A percentile compares a stretch with the other conserved stretches of the same genome.
Evolutionary conservation across 1,140 invertebrate genomes (phyloP).

Genomic region (Penaeus chinensis): DNA sequence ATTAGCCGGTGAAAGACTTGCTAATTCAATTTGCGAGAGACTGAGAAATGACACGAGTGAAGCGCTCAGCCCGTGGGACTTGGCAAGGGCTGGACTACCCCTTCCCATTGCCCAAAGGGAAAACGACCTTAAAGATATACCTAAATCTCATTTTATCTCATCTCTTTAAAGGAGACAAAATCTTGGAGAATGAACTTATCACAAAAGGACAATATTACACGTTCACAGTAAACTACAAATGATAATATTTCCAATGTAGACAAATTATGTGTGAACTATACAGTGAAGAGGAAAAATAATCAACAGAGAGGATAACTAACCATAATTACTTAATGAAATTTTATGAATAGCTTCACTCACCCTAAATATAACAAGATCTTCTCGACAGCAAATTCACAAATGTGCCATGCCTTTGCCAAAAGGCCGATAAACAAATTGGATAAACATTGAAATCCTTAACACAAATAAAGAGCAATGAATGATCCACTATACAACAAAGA

Average conservation of each 20-base stretch:
- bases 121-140: too few species aligned
- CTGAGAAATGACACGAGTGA: too few species aligned
- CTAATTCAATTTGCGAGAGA: too few species aligned
- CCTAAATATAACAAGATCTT: neutral
- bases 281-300: constrained; percentile 32
- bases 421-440: constrained; percentile 26
- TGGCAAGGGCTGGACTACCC: too few species aligned
- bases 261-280: constrained; percentile 40
- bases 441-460: constrained; percentile 1
- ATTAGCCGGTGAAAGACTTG: too few species aligned
- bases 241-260: constrained; percentile 19
- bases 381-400: constrained; percentile 23
- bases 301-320: constrained; percentile 32
- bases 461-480: constrained; percentile 6
- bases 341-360: constrained; percentile 12
- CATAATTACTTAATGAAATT: constrained; percentile 20
- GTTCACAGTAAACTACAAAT: constrained; percentile 20
- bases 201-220: constrained; percentile 25
- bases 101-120: too few species aligned
- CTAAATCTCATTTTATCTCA: neutral
- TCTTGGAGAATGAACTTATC: constrained; percentile 16
- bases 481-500: constrained; percentile 35
- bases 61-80: too few species aligned
- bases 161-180: constrained; percentile 7
- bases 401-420: neutral